These are phyloP conservation scores for Rhynchophorus ferrugineus DNA, from an alignment of 1,140 invertebrate genomes.

Conservation along the genomic window DNA sequence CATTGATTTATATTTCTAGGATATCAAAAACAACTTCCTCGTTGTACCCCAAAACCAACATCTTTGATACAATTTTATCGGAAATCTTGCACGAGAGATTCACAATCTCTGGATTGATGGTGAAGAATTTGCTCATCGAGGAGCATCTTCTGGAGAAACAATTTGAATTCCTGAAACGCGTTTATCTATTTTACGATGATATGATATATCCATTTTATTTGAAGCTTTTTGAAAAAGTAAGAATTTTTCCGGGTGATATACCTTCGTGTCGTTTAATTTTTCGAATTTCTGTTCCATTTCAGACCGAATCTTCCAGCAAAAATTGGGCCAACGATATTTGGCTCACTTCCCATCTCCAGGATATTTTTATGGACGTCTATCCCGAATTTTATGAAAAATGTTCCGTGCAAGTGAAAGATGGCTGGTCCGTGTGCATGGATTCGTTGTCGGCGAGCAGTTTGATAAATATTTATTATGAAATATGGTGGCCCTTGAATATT, in stretches of 20 bases:
- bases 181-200: constrained; percentile 59
- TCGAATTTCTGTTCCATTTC: constrained; percentile 10
- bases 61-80: constrained; percentile 41
- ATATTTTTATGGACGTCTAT: constrained; percentile 33
- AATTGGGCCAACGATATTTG: constrained; percentile 33
- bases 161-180: constrained; percentile 44
- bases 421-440: constrained; percentile 23
- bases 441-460: constrained; percentile 45
- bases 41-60: constrained; percentile 33
- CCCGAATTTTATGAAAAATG: constrained; percentile 32
- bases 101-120: constrained; percentile 44
- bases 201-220: constrained; percentile 55
- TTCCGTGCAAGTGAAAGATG: constrained; percentile 25
- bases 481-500: constrained; percentile 49
- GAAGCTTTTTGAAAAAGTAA: constrained; percentile 50
- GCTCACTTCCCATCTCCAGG: constrained; percentile 33
- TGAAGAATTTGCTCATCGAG: constrained; percentile 45
- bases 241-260: neutral
- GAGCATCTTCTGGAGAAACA: constrained; percentile 47
- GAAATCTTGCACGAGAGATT: constrained; percentile 43
- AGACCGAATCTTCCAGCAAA: constrained; percentile 16
- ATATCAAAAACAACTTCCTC: constrained; percentile 26
- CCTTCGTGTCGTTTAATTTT: neutral
- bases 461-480: constrained; percentile 46
- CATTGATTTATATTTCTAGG: constrained; percentile 15